phyloP scores from a whole-genome alignment of 2,113 vertebrate genomes.

The Colossoma macropomum region DNA sequence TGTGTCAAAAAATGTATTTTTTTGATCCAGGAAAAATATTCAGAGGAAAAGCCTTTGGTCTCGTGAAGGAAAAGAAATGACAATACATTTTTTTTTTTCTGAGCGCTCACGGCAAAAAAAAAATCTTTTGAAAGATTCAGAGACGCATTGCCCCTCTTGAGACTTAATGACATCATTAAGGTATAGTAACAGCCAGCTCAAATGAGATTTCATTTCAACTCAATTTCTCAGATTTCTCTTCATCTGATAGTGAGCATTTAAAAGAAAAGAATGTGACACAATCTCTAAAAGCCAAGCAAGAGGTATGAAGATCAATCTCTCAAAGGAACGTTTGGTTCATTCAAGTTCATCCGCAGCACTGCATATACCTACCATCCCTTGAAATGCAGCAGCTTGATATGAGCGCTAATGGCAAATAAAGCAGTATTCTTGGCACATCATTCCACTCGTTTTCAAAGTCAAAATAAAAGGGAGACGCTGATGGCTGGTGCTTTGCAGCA shows the following conservation, averaged over 20 bases:
- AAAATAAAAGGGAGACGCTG: constrained; percentile 71
- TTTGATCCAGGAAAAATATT: constrained; percentile 1
- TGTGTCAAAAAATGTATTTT: background rate
- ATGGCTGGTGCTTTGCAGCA: constrained; percentile 63
- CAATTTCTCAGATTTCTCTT: background rate
- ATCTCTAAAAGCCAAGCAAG: constrained; percentile 12
- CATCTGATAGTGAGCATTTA: constrained; percentile 3
- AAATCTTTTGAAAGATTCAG: constrained; percentile 12
- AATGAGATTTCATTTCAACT: constrained; percentile 12
- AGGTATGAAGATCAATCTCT: constrained; percentile 13
- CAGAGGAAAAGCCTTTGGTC: background rate
- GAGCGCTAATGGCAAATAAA: constrained; percentile 53
- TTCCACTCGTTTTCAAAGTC: constrained; percentile 48
- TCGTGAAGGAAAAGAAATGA: background rate
- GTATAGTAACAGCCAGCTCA: constrained; percentile 4
- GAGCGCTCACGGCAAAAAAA: background rate
- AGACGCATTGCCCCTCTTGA: background rate
- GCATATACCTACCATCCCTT: constrained; percentile 54
- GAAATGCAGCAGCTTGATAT: constrained; percentile 58
- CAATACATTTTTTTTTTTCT: background rate
- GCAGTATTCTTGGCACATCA: background rate
- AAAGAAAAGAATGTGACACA: background rate
- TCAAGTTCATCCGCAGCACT: background rate
- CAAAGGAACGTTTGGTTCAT: constrained; percentile 4
- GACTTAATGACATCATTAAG: constrained; percentile 26